Evolutionary conservation across 2,797 vertebrate species (phyloP).

Genomic region (Sphaeramia orbicularis): DNA sequence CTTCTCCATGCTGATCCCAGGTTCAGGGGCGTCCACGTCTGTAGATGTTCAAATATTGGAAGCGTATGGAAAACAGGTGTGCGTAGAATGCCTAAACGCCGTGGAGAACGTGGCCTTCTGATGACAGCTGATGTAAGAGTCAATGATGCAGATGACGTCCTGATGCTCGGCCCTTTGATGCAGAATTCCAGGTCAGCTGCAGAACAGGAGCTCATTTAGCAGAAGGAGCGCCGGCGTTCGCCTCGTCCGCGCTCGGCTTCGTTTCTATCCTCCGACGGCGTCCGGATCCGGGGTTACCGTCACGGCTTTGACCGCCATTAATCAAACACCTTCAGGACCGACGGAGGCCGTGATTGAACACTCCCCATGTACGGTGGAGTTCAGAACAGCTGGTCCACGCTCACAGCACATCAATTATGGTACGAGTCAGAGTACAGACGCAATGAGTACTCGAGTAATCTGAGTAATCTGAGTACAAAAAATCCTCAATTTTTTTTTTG

Average conservation of each 20-base stretch:
- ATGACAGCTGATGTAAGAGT: conserved; percentile 60
- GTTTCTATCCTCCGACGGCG: neutral
- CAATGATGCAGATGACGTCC: conserved; percentile 53
- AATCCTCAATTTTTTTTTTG: no score
- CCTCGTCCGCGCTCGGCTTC: conserved; percentile 22
- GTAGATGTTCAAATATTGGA: conserved; percentile 24
- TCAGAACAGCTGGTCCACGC: neutral
- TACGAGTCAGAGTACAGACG: no score
- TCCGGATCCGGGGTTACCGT: conserved; percentile 25
- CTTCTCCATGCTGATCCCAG: conserved; percentile 50
- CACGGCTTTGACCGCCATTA: conserved; percentile 11
- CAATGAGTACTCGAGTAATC: no score
- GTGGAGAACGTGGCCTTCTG: no score
- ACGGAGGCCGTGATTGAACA: conserved; percentile 12
- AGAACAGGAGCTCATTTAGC: conserved; percentile 56
- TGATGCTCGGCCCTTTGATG: conserved; percentile 65
- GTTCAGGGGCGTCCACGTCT: conserved; percentile 31
- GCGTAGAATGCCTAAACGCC: conserved; percentile 22
- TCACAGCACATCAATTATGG: no score
- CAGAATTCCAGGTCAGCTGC: conserved; percentile 64
- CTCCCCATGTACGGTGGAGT: neutral
- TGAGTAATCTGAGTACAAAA: no score
- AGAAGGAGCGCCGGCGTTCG: conserved; percentile 18
- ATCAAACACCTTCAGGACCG: conserved; percentile 8
- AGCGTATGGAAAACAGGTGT: conserved; percentile 31